A percentile compares a stretch with the other conserved stretches of the same genome.
Evolutionary conservation across 2,797 vertebrate genomes (phyloP).

Genomic region (Helostoma temminkii): DNA sequence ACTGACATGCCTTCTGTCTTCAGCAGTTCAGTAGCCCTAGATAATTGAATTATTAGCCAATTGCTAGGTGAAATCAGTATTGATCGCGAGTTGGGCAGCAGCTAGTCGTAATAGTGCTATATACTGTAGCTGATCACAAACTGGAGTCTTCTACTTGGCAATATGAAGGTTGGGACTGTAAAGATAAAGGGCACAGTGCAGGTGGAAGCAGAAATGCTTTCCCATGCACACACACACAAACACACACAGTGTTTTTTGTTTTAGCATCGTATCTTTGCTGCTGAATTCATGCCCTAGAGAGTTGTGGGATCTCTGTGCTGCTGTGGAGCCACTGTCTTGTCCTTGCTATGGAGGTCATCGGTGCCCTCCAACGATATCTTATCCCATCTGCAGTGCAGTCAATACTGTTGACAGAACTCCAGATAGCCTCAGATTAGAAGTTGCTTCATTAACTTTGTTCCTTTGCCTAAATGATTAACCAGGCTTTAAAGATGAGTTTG

Average conservation of each 20-base stretch:
- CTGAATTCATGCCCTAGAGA: conserved; percentile 73
- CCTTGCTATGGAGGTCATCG: conserved; percentile 81
- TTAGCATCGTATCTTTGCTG: conserved; percentile 51
- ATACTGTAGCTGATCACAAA: conserved; percentile 71
- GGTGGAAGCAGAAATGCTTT: conserved; percentile 47
- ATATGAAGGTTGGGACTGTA: conserved; percentile 62
- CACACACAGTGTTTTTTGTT: conserved; percentile 38
- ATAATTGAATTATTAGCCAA: conserved; percentile 85
- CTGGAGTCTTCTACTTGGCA: conserved; percentile 70
- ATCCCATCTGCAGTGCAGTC: conserved; percentile 78
- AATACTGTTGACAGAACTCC: conserved; percentile 79
- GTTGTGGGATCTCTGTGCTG: conserved; percentile 67
- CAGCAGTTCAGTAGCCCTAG: conserved; percentile 51
- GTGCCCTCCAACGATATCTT: conserved; percentile 77
- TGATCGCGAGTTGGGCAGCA: conserved; percentile 76
- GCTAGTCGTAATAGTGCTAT: conserved; percentile 72
- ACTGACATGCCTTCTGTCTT: conserved; percentile 8
- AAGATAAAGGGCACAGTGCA: conserved; percentile 68
- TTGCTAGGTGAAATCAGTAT: conserved; percentile 82
- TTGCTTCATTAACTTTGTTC: conserved; percentile 80
- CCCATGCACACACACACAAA: conserved; percentile 18
- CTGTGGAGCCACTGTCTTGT: conserved; percentile 74
- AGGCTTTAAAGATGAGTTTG: conserved; percentile 43
- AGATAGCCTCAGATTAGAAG: conserved; percentile 75
- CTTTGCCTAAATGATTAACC: conserved; percentile 77